Percentiles rank a stretch among this genome's conserved stretches.
phyloP scores from a whole-genome alignment of 2,797 vertebrate genomes.

The Darevskia nairensis region DNA sequence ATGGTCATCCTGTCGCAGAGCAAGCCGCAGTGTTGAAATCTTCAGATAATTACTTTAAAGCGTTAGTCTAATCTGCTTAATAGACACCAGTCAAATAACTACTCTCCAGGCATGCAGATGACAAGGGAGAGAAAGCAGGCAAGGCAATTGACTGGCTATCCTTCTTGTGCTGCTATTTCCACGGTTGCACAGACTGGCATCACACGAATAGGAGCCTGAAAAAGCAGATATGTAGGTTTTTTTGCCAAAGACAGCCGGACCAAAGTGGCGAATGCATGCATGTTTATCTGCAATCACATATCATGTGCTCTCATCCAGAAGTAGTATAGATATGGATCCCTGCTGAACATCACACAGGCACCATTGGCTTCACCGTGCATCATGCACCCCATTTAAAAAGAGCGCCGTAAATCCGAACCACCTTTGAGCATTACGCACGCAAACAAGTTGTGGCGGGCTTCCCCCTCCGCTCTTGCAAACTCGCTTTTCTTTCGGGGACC shows the following conservation, averaged over 20 bases:
- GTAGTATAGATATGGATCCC: background rate
- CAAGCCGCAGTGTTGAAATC: constrained; percentile 65
- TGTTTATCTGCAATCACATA: background rate
- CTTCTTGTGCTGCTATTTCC: background rate
- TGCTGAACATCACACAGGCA: no score
- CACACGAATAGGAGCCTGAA: background rate
- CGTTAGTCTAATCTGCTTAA: constrained; percentile 13
- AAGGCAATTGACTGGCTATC: background rate
- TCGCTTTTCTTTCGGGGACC: background rate
- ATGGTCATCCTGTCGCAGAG: constrained; percentile 68
- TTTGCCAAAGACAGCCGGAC: background rate
- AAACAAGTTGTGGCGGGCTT: background rate
- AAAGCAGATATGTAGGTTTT: background rate
- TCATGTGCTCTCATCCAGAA: background rate
- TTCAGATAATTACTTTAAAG: constrained; percentile 11
- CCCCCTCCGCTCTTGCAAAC: no score
- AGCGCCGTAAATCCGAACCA: background rate
- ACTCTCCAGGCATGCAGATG: constrained; percentile 7
- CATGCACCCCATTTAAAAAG: background rate
- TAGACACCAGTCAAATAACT: background rate
- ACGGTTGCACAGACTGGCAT: background rate
- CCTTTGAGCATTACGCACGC: background rate
- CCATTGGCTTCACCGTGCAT: background rate
- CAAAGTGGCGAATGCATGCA: no score
- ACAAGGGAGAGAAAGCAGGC: background rate